Evolutionary conservation across 2,797 vertebrate genomes (phyloP), one percentile per base, ranked within the genome.

Genomic region (Coilia nasus): DNA sequence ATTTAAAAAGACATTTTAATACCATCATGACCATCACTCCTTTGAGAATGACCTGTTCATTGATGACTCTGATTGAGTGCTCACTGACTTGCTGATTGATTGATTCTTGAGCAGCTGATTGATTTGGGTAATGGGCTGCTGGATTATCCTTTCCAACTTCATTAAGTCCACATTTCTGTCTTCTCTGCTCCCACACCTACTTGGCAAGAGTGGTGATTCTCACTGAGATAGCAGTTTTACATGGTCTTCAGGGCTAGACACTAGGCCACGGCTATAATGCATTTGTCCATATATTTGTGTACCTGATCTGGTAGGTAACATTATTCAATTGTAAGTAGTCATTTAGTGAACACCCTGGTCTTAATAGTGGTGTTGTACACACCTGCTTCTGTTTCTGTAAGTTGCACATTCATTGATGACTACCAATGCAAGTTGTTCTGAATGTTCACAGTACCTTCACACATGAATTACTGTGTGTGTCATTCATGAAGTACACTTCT

Each of bases 151-250:
- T 31, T 78, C 17, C 71, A 78, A 31, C 71, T 31, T 44, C 71
- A 78, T 78, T 78, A 78, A 78, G 35, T 78, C 31, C 71, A 78
- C 41, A 44, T 78, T 35, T 78, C 71, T 44, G 31, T 31, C 35
- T 31, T 9, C 35, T 21, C 31, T 19, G 31, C 31, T 15, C 31
- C 31, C 15, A 5, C 67, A 35, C 31, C 28, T 31, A 21, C 35
- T 19, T 35, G 50, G 50, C 50, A 54, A 54, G 50, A 54, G 2
- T 54, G 7, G 7, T 54, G 7, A 54, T 54, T 54, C 14, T 54
- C 2, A 54, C 50, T 3, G 50, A 54, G 14, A 54, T 14, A 54
- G 50, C 2, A 54, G 7, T 54, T 54, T 54, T 54, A 14, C 50
- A 54, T 1, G 50, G 9, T 54, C 14, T 54, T 14, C 7, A 14